Conservation (phyloP, 2,113 vertebrate species). For the Thalassoma bifasciatum region DNA sequence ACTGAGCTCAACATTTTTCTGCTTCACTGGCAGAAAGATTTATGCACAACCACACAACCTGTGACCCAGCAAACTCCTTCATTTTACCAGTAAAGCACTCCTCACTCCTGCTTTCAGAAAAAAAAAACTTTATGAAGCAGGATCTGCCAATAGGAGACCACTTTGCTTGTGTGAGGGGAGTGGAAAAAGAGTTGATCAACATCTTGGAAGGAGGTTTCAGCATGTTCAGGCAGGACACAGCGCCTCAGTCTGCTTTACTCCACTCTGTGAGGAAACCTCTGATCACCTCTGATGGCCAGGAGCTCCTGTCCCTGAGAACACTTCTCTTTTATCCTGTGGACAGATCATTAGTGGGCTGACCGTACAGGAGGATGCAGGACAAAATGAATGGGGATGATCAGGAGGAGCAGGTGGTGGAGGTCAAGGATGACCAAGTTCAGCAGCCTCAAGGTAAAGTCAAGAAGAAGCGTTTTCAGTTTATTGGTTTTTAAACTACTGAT, state of each 20-base stretch:
- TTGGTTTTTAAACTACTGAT: no score
- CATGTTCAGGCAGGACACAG: constrained; percentile 58
- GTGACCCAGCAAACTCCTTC: neutral
- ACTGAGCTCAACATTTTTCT: neutral
- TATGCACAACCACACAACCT: no score
- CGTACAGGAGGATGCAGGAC: constrained; percentile 51
- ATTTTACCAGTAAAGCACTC: neutral
- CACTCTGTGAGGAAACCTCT: neutral
- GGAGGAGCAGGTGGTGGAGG: neutral
- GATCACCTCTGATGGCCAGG: neutral
- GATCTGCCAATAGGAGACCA: constrained; percentile 21
- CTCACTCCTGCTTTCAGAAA: neutral
- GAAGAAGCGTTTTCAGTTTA: neutral
- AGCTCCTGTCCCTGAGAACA: neutral
- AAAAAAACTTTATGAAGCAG: neutral
- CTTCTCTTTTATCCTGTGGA: neutral
- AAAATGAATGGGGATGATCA: neutral
- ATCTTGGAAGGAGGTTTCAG: constrained; percentile 32
- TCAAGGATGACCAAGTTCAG: constrained; percentile 2
- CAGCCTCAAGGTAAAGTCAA: constrained; percentile 56
- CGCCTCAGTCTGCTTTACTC: constrained; percentile 31
- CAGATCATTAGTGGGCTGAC: constrained; percentile 17
- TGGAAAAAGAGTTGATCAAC: constrained; percentile 28
- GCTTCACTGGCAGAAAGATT: no score
- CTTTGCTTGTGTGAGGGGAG: constrained; percentile 18